Percentiles rank a stretch among this genome's conserved stretches.
Evolutionary conservation across 2,797 vertebrate species (phyloP).

Genomic region (Antennarius maculatus): DNA sequence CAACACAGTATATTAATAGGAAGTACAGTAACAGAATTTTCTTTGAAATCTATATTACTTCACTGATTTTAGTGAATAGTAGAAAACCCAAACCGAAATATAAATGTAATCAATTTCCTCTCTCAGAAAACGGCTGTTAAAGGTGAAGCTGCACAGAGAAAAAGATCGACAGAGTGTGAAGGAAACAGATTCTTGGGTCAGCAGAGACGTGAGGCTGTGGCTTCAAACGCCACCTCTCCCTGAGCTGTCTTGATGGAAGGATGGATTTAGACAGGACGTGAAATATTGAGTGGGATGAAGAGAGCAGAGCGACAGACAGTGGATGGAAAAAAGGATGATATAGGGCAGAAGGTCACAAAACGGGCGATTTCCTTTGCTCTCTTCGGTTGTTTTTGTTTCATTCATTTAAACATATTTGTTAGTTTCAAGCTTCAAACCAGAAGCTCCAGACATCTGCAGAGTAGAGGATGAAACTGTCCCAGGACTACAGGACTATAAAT

Average conservation of each 20-base stretch:
- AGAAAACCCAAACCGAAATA: neutral
- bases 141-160: constrained; percentile 10
- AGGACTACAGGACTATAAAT: neutral
- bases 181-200: constrained; percentile 64
- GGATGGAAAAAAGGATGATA: neutral
- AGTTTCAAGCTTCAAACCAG: neutral
- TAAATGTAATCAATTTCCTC: constrained; percentile 22
- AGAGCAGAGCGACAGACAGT: constrained; percentile 7
- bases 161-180: constrained; percentile 30
- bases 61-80: too few relatives aligned
- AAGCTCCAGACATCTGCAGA: constrained; percentile 9
- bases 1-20: too few relatives aligned
- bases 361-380: neutral
- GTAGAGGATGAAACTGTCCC: neutral
- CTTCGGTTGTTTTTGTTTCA: fast-evolving
- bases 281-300: constrained; percentile 48
- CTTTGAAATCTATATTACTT: neutral
- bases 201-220: constrained; percentile 40
- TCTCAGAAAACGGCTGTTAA: neutral
- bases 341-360: constrained; percentile 13
- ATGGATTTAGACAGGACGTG: constrained; percentile 50
- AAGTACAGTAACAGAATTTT: neutral
- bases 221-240: constrained; percentile 24
- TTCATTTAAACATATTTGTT: too few relatives aligned
- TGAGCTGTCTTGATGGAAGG: constrained; percentile 45